A percentile compares a stretch with the other conserved stretches of the same genome.
Conservation (phyloP, 2,888 invertebrate genomes). For the Ochropleura leucogaster region DNA sequence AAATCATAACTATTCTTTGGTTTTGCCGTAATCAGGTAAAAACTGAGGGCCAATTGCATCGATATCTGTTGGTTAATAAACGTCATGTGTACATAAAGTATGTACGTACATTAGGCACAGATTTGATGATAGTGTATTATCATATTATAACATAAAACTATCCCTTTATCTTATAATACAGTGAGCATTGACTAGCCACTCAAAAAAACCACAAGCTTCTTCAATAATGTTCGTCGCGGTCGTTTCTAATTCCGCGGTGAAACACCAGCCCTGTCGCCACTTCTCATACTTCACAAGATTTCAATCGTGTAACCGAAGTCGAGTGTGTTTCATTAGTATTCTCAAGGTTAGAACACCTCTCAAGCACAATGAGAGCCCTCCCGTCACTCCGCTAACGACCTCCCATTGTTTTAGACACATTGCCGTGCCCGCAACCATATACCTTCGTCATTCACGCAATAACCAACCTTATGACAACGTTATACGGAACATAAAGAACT, state of each 20-base stretch:
- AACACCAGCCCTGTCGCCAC: slow-evolving; percentile 3
- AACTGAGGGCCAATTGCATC: no score
- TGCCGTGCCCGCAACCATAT: slow-evolving; percentile 47
- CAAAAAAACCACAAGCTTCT: background rate
- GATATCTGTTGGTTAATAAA: background rate
- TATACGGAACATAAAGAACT: slow-evolving; percentile 43
- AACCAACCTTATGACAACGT: slow-evolving; percentile 48
- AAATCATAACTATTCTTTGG: no score
- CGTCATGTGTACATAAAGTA: background rate
- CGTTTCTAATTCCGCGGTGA: background rate
- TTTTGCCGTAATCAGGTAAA: no score
- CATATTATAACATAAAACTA: background rate
- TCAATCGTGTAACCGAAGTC: slow-evolving; percentile 58
- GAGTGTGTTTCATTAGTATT: slow-evolving; percentile 62
- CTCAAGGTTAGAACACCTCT: slow-evolving; percentile 62
- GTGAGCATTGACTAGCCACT: background rate
- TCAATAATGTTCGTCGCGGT: background rate
- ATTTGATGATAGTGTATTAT: background rate
- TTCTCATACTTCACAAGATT: slow-evolving; percentile 54
- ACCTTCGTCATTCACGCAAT: slow-evolving; percentile 24
- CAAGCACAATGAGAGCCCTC: slow-evolving; percentile 60
- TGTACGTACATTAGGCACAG: background rate
- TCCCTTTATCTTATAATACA: background rate
- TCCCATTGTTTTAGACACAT: slow-evolving; percentile 65
- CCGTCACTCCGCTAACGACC: slow-evolving; percentile 63